Evolutionary conservation across 2,888 invertebrate species (phyloP).

Genomic region (Minunthozetes semirufus): DNA sequence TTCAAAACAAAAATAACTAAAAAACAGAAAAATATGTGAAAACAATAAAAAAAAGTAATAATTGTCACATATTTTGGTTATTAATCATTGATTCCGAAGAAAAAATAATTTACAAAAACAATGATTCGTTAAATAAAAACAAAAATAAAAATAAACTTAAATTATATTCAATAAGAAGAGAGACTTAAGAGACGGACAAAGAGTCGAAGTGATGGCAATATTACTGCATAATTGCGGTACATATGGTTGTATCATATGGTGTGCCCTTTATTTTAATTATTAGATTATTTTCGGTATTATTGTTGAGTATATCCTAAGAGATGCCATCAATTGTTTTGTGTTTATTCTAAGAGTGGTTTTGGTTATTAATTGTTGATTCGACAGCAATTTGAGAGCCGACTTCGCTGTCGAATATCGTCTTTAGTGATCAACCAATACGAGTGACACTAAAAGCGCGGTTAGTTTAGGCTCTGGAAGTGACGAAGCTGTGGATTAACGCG

Average conservation of each 20-base stretch:
- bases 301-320: slow-evolving; percentile 8
- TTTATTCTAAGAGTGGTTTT: background rate
- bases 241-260: background rate
- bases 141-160: background rate
- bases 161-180: background rate
- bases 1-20: background rate
- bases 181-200: background rate
- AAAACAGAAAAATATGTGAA: background rate
- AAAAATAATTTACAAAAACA: background rate
- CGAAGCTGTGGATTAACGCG: background rate
- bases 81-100: background rate
- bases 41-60: background rate
- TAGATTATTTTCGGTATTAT: background rate
- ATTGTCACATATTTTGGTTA: too few species aligned
- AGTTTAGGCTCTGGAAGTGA: background rate
- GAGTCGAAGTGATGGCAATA: too few species aligned
- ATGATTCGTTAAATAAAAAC: background rate
- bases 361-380: background rate
- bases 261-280: background rate
- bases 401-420: background rate
- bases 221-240: background rate
- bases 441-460: background rate
- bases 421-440: background rate
- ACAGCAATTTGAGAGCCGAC: background rate
- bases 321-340: slow-evolving; percentile 3